Conservation (phyloP, 2,113 vertebrate genomes). For the Calyptommatus sinebrachiatus region DNA sequence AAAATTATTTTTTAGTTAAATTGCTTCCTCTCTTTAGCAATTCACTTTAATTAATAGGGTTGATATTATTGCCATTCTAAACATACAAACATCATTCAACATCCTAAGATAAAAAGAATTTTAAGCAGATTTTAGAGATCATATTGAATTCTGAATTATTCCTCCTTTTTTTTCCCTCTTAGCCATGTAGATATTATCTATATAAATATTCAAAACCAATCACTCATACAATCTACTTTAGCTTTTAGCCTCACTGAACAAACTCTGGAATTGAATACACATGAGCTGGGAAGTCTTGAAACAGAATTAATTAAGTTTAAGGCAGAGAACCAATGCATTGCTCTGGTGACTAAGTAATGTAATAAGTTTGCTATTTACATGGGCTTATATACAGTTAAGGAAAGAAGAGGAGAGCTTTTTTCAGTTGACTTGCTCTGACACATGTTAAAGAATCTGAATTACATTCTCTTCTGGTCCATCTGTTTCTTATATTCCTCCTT, state of each 20-base stretch:
- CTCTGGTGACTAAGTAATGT: conserved; percentile 7
- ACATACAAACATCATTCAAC: background rate
- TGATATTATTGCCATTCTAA: background rate
- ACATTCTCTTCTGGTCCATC: conserved; percentile 19
- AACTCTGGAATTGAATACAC: background rate
- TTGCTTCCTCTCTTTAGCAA: background rate
- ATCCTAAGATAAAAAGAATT: background rate
- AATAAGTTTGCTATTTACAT: conserved; percentile 19
- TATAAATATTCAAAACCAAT: background rate
- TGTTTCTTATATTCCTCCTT: conserved; percentile 42
- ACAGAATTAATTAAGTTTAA: background rate
- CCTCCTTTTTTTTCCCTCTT: background rate
- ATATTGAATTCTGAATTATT: background rate
- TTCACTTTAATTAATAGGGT: background rate
- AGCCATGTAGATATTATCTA: background rate
- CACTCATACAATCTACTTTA: background rate
- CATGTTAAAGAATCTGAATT: conserved; percentile 38
- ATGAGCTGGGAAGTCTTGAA: background rate
- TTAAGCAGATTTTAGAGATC: background rate
- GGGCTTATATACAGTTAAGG: rapidly evolving
- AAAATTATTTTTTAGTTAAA: background rate
- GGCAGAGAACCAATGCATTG: background rate
- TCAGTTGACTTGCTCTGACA: conserved; percentile 24
- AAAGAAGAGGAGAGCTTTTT: conserved; percentile 21
- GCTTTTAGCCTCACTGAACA: background rate